These are phyloP conservation scores for Arvicanthis niloticus DNA, from an alignment of 2,113 vertebrate genomes.

Conservation along the genomic window DNA sequence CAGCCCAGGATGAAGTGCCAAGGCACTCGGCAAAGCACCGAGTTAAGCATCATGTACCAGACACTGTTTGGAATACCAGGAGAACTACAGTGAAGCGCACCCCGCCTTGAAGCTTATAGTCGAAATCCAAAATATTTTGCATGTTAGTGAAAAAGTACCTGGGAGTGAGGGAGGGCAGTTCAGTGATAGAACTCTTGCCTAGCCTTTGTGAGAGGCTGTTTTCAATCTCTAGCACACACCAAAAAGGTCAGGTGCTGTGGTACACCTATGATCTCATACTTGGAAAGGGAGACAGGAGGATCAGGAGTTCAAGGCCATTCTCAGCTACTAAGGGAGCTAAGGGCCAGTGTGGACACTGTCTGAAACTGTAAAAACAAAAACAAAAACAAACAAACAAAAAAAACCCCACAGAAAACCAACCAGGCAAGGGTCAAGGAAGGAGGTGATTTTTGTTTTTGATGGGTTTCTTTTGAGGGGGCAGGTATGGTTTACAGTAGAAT, in stretches of 20 bases:
- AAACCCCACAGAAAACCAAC: not conserved
- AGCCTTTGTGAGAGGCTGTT: not conserved
- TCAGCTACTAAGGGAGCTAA: not conserved
- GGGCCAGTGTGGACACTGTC: not conserved
- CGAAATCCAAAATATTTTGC: not conserved
- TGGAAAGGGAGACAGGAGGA: not conserved
- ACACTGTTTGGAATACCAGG: not conserved
- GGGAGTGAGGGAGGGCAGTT: not conserved
- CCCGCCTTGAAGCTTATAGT: not conserved
- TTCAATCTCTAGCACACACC: not conserved
- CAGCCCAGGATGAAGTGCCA: not conserved
- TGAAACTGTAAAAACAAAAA: not conserved
- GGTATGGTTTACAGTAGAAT: not conserved
- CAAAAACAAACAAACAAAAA: not conserved
- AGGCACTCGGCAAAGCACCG: not conserved
- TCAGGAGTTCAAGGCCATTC: not conserved
- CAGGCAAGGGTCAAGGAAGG: not conserved
- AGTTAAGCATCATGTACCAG: not conserved
- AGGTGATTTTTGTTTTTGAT: not conserved
- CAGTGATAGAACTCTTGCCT: not conserved
- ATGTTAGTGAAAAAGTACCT: not conserved
- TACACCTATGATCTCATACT: not conserved
- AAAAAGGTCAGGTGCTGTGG: not conserved
- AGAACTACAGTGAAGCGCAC: not conserved
- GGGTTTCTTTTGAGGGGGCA: not conserved